A percentile compares a stretch with the other conserved stretches of the same genome.
Evolutionary conservation across 2,797 vertebrate genomes (phyloP).

Genomic region (Anguilla obscura): DNA sequence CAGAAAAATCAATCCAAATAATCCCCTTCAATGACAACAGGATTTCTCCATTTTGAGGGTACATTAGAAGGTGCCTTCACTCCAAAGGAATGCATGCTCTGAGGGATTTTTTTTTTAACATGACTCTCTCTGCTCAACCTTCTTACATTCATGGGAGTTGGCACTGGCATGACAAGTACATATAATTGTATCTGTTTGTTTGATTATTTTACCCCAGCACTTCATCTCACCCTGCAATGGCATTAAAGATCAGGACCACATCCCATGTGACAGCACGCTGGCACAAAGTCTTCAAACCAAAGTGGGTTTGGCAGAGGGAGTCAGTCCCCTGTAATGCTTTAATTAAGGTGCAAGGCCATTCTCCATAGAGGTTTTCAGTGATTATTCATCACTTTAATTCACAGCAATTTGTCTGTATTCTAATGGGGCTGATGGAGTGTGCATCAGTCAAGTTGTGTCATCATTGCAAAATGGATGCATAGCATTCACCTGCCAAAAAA

Average conservation of each 20-base stretch:
- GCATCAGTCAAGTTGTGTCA: neutral
- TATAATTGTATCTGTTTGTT: neutral
- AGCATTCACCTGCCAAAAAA: neutral
- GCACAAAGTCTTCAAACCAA: neutral
- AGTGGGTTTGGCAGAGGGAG: neutral
- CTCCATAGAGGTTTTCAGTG: neutral
- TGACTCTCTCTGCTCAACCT: neutral
- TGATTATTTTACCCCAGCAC: neutral
- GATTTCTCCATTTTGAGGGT: neutral
- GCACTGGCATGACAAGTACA: neutral
- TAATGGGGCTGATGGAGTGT: neutral
- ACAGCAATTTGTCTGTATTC: neutral
- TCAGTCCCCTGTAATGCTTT: neutral
- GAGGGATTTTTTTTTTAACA: neutral
- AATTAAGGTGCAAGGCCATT: constrained; percentile 12
- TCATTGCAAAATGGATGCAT: neutral
- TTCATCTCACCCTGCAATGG: neutral
- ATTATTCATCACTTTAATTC: neutral
- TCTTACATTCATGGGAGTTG: neutral
- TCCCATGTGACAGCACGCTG: too few species aligned
- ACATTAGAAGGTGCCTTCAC: neutral
- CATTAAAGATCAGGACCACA: neutral
- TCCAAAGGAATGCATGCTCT: neutral
- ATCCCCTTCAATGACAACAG: neutral
- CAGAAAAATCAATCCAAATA: neutral